Evolutionary conservation across 2,113 vertebrate genomes (phyloP), one percentile per base, ranked within the genome.

Genomic region (Oceanites oceanicus): DNA sequence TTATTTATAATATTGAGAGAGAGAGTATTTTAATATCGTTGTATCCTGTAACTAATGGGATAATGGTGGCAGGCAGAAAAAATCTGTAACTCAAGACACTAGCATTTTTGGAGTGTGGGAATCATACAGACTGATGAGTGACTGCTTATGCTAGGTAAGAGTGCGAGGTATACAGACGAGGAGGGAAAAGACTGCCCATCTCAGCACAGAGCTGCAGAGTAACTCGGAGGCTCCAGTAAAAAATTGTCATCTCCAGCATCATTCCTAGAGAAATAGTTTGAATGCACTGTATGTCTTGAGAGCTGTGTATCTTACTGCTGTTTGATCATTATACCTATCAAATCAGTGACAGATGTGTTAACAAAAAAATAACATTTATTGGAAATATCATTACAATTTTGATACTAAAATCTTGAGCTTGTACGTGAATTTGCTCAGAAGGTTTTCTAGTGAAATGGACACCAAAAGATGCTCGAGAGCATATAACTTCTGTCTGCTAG

Each of bases 121-220:
- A 30, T 83, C 19, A 3, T 50, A 21, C 7, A 55, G 44, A 29
- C 2, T 7, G 18, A 29, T 36, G 26, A 50, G 27, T 68, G 29
- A 45, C 36, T 67, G 10, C 34, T 47, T 29, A 36, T 25, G 6
- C 13, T 81, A 10, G 7, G 4, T 70, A 59, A 38, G 14, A 59
- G 5, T 1, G 2, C 1, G 1, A 72, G n/a, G 21, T 12, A 4
- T 58, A 14, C 13, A 6, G 18, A 32, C 1, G 2, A 42, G 29
- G 29, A 52, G 13, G 10, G 14, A 38, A 16, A 42, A 70, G 40
- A 13, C 16, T 87, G 36, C 23, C 10, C 11, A 26, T 56, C 27
- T 80, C 50, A 75, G 7, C 10, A 5, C 20, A 56, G 61, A 66
- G 22, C 53, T 34, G 55, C 40, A 18, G 20, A n/a, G 70, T 55